Evolutionary conservation across 2,888 invertebrate genomes (phyloP).

Genomic region (Apomyelois bistriatella): DNA sequence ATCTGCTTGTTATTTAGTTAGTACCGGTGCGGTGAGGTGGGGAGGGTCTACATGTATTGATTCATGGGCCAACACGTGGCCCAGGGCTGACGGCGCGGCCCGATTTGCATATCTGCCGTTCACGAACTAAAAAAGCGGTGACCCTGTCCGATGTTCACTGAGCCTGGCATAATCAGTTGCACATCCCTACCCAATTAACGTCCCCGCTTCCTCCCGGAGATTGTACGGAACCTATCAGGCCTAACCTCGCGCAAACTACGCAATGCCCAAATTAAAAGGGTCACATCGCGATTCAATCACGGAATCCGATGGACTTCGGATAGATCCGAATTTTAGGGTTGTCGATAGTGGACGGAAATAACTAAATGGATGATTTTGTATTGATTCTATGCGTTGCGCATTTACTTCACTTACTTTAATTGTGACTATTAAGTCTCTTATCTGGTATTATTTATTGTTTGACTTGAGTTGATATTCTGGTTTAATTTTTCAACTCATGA

Average conservation of each 20-base stretch:
- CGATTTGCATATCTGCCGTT: constrained; percentile 28
- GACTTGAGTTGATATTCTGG: too few species aligned
- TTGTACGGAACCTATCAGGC: constrained; percentile 47
- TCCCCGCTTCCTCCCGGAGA: constrained; percentile 54
- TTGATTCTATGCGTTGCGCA: constrained; percentile 20
- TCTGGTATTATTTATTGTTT: too few species aligned
- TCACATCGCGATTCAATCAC: constrained; percentile 51
- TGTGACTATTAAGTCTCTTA: background rate
- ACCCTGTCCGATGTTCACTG: constrained; percentile 28
- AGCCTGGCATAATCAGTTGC: constrained; percentile 44
- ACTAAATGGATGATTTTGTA: constrained; percentile 23
- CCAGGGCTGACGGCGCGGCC: constrained; percentile 32
- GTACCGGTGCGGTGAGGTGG: constrained; percentile 29
- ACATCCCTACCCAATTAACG: constrained; percentile 59
- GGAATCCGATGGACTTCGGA: constrained; percentile 42
- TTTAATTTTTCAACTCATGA: too few species aligned
- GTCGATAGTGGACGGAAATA: constrained; percentile 39
- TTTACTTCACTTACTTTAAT: constrained; percentile 12
- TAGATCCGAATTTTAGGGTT: constrained; percentile 25
- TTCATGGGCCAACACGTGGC: constrained; percentile 52
- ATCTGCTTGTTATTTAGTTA: constrained; percentile 58
- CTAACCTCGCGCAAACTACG: constrained; percentile 45
- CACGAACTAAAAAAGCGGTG: constrained; percentile 20
- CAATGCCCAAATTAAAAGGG: constrained; percentile 44
- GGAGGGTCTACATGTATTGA: constrained; percentile 47